Percentiles rank a stretch among this genome's conserved stretches.
Evolutionary conservation across 2,888 invertebrate species (phyloP).

Genomic region (Pocota personata): DNA sequence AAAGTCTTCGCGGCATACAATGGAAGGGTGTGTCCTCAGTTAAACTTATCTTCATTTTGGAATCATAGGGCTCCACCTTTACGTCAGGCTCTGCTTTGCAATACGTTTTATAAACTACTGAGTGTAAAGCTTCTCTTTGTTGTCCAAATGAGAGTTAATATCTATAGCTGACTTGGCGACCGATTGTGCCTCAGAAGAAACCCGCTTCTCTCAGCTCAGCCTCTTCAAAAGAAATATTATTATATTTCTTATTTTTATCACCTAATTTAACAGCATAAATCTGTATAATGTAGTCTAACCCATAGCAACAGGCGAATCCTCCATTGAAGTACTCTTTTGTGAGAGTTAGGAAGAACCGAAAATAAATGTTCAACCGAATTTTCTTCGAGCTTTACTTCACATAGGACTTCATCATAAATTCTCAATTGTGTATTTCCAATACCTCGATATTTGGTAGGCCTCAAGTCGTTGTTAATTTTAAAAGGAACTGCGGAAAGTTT

Average conservation of each 20-base stretch:
- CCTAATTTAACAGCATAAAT: too few relatives aligned
- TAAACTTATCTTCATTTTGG: slow-evolving; percentile 48
- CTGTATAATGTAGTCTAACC: too few relatives aligned
- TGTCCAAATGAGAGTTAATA: too few relatives aligned
- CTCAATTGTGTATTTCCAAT: slow-evolving; percentile 33
- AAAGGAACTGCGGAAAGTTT: slow-evolving; percentile 44
- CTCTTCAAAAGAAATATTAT: too few relatives aligned
- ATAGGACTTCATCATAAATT: slow-evolving; percentile 30
- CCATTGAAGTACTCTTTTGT: too few relatives aligned
- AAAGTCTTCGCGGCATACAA: slow-evolving; percentile 26
- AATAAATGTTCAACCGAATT: slow-evolving; percentile 31
- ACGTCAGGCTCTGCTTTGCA: background rate
- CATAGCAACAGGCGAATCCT: too few relatives aligned
- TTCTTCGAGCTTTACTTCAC: slow-evolving; percentile 13
- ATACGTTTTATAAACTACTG: background rate
- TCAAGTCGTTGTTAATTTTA: too few relatives aligned
- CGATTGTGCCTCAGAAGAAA: too few relatives aligned
- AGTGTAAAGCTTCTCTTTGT: too few relatives aligned
- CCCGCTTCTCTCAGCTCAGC: too few relatives aligned
- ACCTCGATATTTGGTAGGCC: slow-evolving; percentile 25
- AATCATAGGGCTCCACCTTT: slow-evolving; percentile 3
- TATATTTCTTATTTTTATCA: too few relatives aligned
- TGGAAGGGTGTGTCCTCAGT: slow-evolving; percentile 36
- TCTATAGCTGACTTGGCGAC: too few relatives aligned
- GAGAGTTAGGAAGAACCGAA: slow-evolving; percentile 40